Base-by-base conservation (phyloP, 2,113 vertebrate genomes). In the Lycocorax pyrrhopterus region DNA sequence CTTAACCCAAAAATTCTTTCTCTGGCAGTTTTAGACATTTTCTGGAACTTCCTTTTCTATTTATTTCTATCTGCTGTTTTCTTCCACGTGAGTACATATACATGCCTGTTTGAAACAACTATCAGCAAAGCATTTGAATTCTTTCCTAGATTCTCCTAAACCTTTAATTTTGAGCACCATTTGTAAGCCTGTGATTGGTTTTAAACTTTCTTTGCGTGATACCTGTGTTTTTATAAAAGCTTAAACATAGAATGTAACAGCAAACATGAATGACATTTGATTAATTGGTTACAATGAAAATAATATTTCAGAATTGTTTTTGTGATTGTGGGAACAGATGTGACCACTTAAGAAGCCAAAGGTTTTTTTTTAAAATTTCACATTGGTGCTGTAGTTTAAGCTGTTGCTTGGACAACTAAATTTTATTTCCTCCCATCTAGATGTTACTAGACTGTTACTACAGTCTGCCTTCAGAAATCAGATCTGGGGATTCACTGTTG, bases 71-170 rank as follows among this genome's bases (percentile, higher is more conserved):
- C 32, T 92, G 8, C 27, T 74, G 12, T 53, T 90, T 90, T 78
- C 27, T 84, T 74, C 35, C 22, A n/a, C 0, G 0, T 23, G 25
- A 78, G 13, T 55, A 37, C 9, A 4, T 51, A 16, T 5, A 16
- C 2, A 8, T 68, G 47, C 13, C 35, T 72, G 9, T 59, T 80
- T 27, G 46, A 80, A 91, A 39, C 22, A 80, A 12, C 44, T 55
- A 4, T 32, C 20, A 47, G 33, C 20, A 68, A 84, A 43, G 30
- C 47, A 26, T 63, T 63, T 53, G 1, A 47, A 47, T 71, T 80
- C 35, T n/a, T 72, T 80, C 16, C 29, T 53, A 68, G 11, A 30
- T 43, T 86, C 25, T 91, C 21, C 27, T 39, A 39, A 72, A 76
- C 21, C 7, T 79, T 66, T 35, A 30, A 52, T 73, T 56, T 56